Evolutionary conservation across 2,888 invertebrate species (phyloP), one percentile per base, ranked within the genome.

Genomic region (Agrotis segetum): DNA sequence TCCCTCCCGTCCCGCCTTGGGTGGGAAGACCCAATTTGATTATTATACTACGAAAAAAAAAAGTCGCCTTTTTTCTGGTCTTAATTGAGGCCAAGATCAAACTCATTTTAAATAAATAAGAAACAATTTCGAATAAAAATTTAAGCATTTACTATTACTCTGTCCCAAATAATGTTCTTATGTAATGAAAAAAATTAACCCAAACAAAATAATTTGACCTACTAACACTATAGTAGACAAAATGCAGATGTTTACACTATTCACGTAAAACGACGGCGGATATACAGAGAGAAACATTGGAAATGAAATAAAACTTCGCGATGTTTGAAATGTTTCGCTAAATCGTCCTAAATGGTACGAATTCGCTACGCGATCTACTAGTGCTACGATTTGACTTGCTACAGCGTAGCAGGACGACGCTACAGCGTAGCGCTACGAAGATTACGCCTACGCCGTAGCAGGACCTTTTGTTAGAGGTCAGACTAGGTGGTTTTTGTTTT

Each of bases 391-490:
- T 59, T 16, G 29, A 17, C 40, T 19, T 14, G 21, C 55, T 71
- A 63, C 71, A 50, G 0, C 56, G 50, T 71, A 63, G 72, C 72
- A 63, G 52, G 74, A 73, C 6, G 4, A 34, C n/a, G 55, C 34
- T 56, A n/a, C 17, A 7, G n/a, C 17, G 40, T 52, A 44, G 2
- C 17, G 21, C 71, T 71, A 71, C 63, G 49, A 21, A 17, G 14
- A 5, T 19, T 17, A 19, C 0, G 14, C 47, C 68, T 65, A 65
- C 64, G 46, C 2, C 67, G 67, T 62, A 67, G 67, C 63, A 67
- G 67, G 67, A 67, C 50, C 24, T 50, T 34, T 40, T 21, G 1
- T 6, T 11, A 17, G 29, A n/a, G 5, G 56, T 34, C 34, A 46
- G 40, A 40, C 40, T 9, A 11, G 16, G 16, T 46, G 16, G n/a